Percentiles rank a stretch among this genome's conserved stretches.
phyloP scores from a whole-genome alignment of 2,113 vertebrate species.

The Thymallus thymallus region DNA sequence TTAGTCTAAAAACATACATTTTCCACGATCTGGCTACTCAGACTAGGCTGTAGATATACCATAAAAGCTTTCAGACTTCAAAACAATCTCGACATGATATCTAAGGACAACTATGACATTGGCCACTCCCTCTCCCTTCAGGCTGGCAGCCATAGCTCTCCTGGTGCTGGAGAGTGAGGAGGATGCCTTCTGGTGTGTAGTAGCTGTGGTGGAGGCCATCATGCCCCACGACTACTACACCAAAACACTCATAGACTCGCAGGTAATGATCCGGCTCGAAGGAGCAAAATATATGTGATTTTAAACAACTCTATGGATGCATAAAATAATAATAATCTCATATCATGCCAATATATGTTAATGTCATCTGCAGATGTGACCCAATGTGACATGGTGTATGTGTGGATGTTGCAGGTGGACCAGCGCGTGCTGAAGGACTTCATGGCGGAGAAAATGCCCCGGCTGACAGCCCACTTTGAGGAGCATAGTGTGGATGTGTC shows the following conservation, averaged over 20 bases:
- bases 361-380: too few relatives aligned
- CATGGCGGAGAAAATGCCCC: slow-evolving; percentile 86
- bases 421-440: slow-evolving; percentile 93
- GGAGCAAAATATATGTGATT: neutral
- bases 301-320: too few relatives aligned
- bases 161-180: slow-evolving; percentile 88
- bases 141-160: slow-evolving; percentile 87
- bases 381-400: neutral
- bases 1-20: too few relatives aligned
- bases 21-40: too few relatives aligned
- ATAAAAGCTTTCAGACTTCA: too few relatives aligned
- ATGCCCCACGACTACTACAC: slow-evolving; percentile 93
- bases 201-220: slow-evolving; percentile 86
- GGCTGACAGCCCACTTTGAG: slow-evolving; percentile 83
- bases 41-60: too few relatives aligned
- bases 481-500: slow-evolving; percentile 82
- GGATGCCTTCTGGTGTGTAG: slow-evolving; percentile 91
- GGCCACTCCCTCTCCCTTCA: slow-evolving; percentile 46
- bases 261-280: slow-evolving; percentile 68
- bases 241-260: slow-evolving; percentile 85
- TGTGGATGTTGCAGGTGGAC: slow-evolving; percentile 76
- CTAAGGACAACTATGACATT: too few relatives aligned
- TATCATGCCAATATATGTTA: too few relatives aligned
- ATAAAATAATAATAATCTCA: too few relatives aligned
- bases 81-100: too few relatives aligned